Conservation (phyloP, 2,797 vertebrate species). For the Hirundo rustica region DNA sequence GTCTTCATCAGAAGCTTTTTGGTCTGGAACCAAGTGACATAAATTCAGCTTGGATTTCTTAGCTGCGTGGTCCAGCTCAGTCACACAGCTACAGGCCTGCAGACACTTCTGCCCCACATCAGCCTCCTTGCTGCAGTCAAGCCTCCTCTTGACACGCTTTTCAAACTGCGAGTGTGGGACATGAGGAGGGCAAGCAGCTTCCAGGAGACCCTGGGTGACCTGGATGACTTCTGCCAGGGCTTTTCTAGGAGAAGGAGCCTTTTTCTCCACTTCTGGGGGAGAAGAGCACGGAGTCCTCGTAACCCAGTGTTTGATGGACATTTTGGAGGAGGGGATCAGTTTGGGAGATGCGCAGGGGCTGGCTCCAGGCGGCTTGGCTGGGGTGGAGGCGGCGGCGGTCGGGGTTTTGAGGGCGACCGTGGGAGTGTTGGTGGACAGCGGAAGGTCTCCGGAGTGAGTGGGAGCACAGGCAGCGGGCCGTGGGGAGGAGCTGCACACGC, state of each 20-base stretch:
- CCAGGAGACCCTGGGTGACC: constrained; percentile 77
- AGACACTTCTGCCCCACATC: constrained; percentile 70
- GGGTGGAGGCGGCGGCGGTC: constrained; percentile 23
- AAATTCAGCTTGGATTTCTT: constrained; percentile 81
- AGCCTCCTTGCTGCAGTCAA: constrained; percentile 80
- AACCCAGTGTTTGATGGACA: constrained; percentile 88
- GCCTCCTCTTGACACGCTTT: constrained; percentile 87
- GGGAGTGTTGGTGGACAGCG: constrained; percentile 84
- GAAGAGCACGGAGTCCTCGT: constrained; percentile 73
- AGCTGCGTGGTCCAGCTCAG: constrained; percentile 76
- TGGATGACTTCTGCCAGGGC: constrained; percentile 80
- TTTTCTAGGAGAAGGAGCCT: constrained; percentile 70
- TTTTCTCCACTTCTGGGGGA: constrained; percentile 59
- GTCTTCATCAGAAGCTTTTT: constrained; percentile 49
- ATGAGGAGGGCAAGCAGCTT: neutral
- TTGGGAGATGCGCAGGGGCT: constrained; percentile 51
- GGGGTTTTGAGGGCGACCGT: constrained; percentile 48
- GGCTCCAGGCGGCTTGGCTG: constrained; percentile 39
- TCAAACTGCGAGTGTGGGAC: constrained; percentile 43
- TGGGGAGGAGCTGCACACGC: constrained; percentile 77
- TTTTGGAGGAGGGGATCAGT: constrained; percentile 61
- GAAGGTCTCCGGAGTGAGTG: constrained; percentile 81
- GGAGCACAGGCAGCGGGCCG: constrained; percentile 84
- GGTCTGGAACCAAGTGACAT: constrained; percentile 63
- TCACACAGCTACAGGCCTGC: constrained; percentile 78